phyloP scores from a whole-genome alignment of 1,140 invertebrate species.

The Euwallacea fornicatus region DNA sequence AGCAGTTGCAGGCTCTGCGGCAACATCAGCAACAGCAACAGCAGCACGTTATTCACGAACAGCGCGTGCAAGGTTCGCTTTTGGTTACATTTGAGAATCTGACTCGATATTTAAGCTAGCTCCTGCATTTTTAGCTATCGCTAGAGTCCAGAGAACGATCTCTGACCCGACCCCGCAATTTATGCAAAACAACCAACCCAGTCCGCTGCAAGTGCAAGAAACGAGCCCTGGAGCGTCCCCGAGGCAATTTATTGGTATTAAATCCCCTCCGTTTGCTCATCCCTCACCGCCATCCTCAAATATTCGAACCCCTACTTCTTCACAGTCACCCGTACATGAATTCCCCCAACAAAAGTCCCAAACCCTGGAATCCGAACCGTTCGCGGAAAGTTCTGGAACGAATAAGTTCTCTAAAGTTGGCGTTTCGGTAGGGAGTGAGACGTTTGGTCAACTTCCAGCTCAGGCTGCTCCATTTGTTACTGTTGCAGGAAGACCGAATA shows the following conservation, averaged over 20 bases:
- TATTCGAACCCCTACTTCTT: slow-evolving; percentile 45
- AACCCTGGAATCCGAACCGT: not conserved
- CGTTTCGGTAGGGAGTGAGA: too few species aligned
- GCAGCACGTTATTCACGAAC: slow-evolving; percentile 76
- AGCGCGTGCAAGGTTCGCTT: slow-evolving; percentile 68
- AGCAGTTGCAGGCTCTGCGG: slow-evolving; percentile 77
- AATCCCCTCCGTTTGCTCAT: slow-evolving; percentile 51
- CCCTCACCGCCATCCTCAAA: slow-evolving; percentile 42
- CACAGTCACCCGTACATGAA: slow-evolving; percentile 45
- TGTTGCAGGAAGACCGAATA: not conserved
- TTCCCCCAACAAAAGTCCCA: slow-evolving; percentile 11
- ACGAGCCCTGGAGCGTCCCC: slow-evolving; percentile 57
- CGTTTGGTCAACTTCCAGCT: too few species aligned
- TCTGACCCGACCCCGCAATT: slow-evolving; percentile 54
- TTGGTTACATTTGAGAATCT: not conserved
- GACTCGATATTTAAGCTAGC: too few species aligned
- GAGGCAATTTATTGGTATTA: slow-evolving; percentile 57
- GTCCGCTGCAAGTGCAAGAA: slow-evolving; percentile 41
- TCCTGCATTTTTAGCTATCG: slow-evolving; percentile 54
- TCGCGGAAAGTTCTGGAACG: too few species aligned
- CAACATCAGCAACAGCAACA: slow-evolving; percentile 81
- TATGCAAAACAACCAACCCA: slow-evolving; percentile 55
- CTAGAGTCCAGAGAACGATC: slow-evolving; percentile 61
- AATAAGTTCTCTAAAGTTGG: too few species aligned
- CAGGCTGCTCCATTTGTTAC: too few species aligned